Base-by-base conservation (phyloP, 2,797 vertebrate genomes). In the Vespertilio murinus region DNA sequence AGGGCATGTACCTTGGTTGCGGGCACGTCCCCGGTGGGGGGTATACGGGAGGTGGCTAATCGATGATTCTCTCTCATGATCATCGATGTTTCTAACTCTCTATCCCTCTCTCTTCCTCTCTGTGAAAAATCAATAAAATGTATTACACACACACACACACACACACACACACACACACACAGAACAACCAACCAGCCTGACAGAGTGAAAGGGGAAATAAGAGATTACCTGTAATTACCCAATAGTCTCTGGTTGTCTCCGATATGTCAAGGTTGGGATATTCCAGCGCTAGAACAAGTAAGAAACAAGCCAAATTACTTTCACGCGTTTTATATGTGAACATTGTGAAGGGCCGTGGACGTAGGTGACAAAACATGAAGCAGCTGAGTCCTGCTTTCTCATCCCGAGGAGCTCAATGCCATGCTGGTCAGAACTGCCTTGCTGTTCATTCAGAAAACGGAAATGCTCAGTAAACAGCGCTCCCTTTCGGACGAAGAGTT, bases 221-320 rank as follows among this genome's bases (percentile, higher is more conserved):
- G 88, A 93, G 42, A 42, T 97, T 99, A 99, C 99, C 99, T 99
- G 99, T 99, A 96, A 99, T 99, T 70, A 99, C 99, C 99, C 99
- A 99, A 96, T 99, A 99, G 97, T 99, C 99, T 98, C 99, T 99
- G 67, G 99, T 99, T 92, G 99, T 98, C 89, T 98, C 96, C 4
- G 99, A 99, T 69, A 98, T 99, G 97, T 99, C 99, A 75, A 99
- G 99, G 98, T 99, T 99, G 97, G 99, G 99, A 97, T 99, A 99
- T 97, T 99, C 99, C 98, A 99, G 96, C 8, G 99, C 99, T 99
- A 98, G 79, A 98, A 98, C 95, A 95, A 28, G 97, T 6, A 93
- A 89, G 54, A 94, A 93, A 91, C 22, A 90, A 9, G 78, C 8
- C 38, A 77, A 71, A 79, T 93, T 82, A 82, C 54, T 91, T 64